phyloP scores from a whole-genome alignment of 2,797 vertebrate genomes.

The Tadarida brasiliensis region DNA sequence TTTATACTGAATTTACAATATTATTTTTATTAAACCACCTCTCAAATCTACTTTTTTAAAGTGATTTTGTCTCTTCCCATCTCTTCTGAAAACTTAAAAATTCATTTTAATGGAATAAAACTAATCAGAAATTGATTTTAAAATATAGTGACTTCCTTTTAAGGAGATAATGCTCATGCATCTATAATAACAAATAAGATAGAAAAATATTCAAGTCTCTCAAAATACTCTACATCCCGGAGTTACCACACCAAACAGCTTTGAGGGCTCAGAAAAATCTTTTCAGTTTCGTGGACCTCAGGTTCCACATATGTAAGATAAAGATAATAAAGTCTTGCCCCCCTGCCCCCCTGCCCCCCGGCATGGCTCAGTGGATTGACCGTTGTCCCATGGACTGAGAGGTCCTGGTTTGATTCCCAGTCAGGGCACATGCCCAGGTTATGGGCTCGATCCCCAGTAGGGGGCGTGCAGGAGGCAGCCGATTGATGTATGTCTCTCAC shows the following conservation, averaged over 20 bases:
- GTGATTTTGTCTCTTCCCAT: neutral
- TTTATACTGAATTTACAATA: conserved; percentile 7
- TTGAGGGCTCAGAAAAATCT: neutral
- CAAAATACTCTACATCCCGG: neutral
- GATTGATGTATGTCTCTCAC: too few relatives aligned
- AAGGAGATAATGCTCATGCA: neutral
- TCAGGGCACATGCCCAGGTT: too few relatives aligned
- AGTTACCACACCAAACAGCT: neutral
- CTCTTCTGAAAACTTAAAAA: conserved; percentile 38
- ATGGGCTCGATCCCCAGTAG: too few relatives aligned
- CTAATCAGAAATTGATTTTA: neutral
- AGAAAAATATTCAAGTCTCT: conserved; percentile 26
- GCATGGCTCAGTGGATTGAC: too few relatives aligned
- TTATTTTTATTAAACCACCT: conserved; percentile 7
- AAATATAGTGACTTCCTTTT: conserved; percentile 30
- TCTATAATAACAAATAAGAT: conserved; percentile 33
- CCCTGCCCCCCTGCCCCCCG: too few relatives aligned
- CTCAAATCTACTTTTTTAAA: conserved; percentile 45
- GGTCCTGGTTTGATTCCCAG: too few relatives aligned
- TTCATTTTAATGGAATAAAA: conserved; percentile 53
- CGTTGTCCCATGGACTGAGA: too few relatives aligned
- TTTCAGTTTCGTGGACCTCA: neutral
- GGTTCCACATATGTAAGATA: neutral
- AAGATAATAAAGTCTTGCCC: neutral
- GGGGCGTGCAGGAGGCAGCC: too few relatives aligned